Evolutionary conservation across 2,113 vertebrate genomes (phyloP), one percentile per base, ranked within the genome.

Genomic region (Syngnathoides biaculeatus): DNA sequence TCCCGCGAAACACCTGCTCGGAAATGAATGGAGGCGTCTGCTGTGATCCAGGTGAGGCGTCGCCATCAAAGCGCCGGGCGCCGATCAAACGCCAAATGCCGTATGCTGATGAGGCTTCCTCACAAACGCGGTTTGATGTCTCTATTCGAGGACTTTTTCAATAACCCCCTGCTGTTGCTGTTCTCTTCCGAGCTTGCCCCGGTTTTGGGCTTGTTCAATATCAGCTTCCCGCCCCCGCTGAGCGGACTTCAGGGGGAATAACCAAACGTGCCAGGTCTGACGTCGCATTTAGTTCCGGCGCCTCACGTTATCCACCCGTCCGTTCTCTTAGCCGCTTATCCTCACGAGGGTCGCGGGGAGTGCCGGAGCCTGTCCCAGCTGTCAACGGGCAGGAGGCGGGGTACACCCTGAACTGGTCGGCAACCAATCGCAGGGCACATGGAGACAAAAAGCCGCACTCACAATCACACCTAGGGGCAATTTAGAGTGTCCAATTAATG

Each of bases 231-330:
- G 17, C 66, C 35, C 6, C 12, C 38, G 1, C 20, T 47, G 59
- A 14, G 52, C 43, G 17, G 57, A 73, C 19, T 48, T 59, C 57
- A 60, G 55, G 58, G 72, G 45, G 40, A 71, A 73, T 76, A 74
- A 84, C 73, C 66, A 77, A 43, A 42, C 67, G 61, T 73, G 69
- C 67, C 75, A 70, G 56, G 68, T 57, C 69, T 77, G 71, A 73
- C 68, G 64, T 24, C 9, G 66, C 66, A 77, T 67, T 82, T 69
- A 61, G 72, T 66, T 68, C 72, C 70, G 64, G 78, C n/a, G n/a
- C n/a, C n/a, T n/a, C n/a, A n/a, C n/a, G n/a, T n/a, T n/a, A n/a
- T n/a, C n/a, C n/a, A n/a, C n/a, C n/a, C n/a, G n/a, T n/a, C n/a
- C n/a, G n/a, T n/a, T n/a, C n/a, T n/a, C n/a, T n/a, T n/a, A n/a